A percentile compares a stretch with the other conserved stretches of the same genome.
Evolutionary conservation across 2,888 invertebrate genomes (phyloP).

Genomic region (Branchinecta sandiegonensis): DNA sequence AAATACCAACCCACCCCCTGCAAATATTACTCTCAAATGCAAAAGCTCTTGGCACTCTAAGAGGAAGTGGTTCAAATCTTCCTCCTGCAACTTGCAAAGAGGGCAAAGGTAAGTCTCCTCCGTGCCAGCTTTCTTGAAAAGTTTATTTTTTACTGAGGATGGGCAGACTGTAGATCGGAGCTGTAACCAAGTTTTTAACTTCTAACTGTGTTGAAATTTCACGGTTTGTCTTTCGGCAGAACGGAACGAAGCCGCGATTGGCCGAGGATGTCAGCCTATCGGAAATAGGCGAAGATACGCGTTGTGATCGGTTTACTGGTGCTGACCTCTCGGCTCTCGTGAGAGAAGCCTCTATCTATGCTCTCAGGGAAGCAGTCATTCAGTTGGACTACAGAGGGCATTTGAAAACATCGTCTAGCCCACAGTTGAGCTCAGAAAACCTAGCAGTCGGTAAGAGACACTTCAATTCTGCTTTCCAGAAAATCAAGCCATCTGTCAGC

Average conservation of each 20-base stretch:
- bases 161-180: too few species aligned
- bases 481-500: constrained; percentile 74
- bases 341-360: constrained; percentile 65
- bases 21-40: too few species aligned
- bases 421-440: constrained; percentile 32
- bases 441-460: constrained; percentile 52
- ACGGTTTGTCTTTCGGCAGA: constrained; percentile 38
- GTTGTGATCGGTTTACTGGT: constrained; percentile 69
- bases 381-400: constrained; percentile 3
- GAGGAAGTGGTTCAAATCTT: too few species aligned
- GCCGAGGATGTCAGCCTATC: constrained; percentile 57
- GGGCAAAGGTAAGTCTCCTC: too few species aligned
- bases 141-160: too few species aligned
- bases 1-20: too few species aligned
- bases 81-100: too few species aligned
- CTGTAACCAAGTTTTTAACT: too few species aligned
- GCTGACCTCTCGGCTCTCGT: constrained; percentile 85
- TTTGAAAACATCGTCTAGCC: neutral
- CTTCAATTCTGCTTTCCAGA: constrained; percentile 57
- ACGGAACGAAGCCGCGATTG: constrained; percentile 61
- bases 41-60: too few species aligned
- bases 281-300: constrained; percentile 49
- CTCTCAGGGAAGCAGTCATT: constrained; percentile 58
- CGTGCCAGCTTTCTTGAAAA: too few species aligned
- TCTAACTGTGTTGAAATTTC: neutral